Base-by-base conservation (phyloP, 2,888 invertebrate genomes). In the Desoria tigrina region DNA sequence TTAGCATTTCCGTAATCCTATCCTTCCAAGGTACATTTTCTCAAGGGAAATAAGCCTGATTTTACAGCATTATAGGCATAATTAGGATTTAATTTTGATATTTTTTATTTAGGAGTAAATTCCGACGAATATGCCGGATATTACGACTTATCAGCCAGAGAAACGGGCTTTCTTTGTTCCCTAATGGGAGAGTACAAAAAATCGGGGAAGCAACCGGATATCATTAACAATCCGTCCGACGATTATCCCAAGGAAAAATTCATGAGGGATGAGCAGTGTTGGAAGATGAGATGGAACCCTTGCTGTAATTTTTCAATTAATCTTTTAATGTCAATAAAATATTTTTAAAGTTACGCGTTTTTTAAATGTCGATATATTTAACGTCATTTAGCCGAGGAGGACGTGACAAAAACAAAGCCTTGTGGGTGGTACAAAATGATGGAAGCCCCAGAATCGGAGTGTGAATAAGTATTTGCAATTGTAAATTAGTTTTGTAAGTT, bases 341-440 rank as follows among this genome's bases (percentile, higher is more conserved):
- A 9, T 18, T 18, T 45, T 45, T 18, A 45, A 45, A 39, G 16
- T 11, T 39, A 9, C 39, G 16, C n/a, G n/a, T n/a, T n/a, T n/a
- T n/a, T n/a, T n/a, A n/a, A n/a, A n/a, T n/a, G n/a, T n/a, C n/a
- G n/a, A n/a, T n/a, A n/a, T n/a, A n/a, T n/a, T n/a, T n/a, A n/a
- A n/a, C n/a, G n/a, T n/a, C n/a, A n/a, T 32, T 54, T 59, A 45
- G 53, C 42, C 2, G 23, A 49, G 2, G 32, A n/a, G 1, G 63
- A 67, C 45, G 2, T 32, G 16, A 62, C 42, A 39, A 65, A 24
- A 53, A 24, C 21, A 49, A 70, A 55, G 21, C 70, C 70, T 0
- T 70, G 70, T 42, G 70, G 70, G 9, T 70, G 65, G 65, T 70
- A 70, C 28, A 45, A 67, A 49, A 70, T 70, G 70, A 32, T 21